A percentile compares a stretch with the other conserved stretches of the same genome.
Evolutionary conservation across 2,113 vertebrate species (phyloP).

Genomic region (Lamprotornis superbus): DNA sequence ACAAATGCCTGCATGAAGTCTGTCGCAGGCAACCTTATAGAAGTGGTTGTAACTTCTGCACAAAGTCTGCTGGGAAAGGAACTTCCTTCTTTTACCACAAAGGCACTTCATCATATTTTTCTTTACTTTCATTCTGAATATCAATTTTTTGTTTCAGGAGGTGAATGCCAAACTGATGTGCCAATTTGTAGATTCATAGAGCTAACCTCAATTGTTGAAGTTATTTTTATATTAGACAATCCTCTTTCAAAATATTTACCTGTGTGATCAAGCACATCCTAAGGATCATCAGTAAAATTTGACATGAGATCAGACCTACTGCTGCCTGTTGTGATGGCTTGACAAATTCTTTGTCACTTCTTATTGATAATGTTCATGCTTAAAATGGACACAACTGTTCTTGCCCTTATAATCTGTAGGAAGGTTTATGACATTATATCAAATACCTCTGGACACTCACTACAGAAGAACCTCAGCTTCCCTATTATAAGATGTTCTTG

Average conservation of each 20-base stretch:
- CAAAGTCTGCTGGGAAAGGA: not conserved
- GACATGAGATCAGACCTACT: not conserved
- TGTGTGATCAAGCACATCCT: not conserved
- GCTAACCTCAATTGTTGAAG: not conserved
- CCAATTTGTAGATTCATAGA: not conserved
- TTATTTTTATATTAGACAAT: not conserved
- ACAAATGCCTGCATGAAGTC: not conserved
- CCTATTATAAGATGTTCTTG: not conserved
- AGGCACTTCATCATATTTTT: not conserved
- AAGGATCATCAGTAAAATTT: not conserved
- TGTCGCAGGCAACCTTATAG: not conserved
- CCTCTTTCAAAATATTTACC: not conserved
- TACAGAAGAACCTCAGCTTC: not conserved
- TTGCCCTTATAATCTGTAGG: not conserved
- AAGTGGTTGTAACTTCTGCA: not conserved
- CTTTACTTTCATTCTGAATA: not conserved
- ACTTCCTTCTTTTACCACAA: not conserved
- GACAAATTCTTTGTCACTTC: not conserved
- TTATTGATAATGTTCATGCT: not conserved
- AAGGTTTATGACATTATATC: not conserved
- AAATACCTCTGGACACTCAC: not conserved
- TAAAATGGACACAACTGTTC: not conserved
- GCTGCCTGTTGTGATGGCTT: not conserved
- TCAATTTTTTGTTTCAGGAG: not conserved
- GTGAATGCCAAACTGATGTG: not conserved